A percentile compares a stretch with the other conserved stretches of the same genome.
These are phyloP conservation scores for Drosophila pseudoananassae DNA, from an alignment of 1,140 invertebrate species.

Conservation along the genomic window DNA sequence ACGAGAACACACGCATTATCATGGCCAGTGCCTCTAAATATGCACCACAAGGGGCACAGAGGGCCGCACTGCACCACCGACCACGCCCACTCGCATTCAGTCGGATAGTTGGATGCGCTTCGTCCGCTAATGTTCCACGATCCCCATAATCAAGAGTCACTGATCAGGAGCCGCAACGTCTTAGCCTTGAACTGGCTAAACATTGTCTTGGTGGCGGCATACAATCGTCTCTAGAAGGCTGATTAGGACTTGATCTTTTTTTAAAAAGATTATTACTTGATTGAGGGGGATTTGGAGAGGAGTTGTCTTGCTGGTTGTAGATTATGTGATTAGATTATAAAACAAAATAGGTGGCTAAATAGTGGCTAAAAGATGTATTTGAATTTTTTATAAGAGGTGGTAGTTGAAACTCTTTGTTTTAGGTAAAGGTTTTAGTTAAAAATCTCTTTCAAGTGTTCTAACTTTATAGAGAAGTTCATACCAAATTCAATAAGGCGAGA, in stretches of 20 bases:
- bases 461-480: no score
- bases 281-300: background rate
- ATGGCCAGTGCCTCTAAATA: constrained; percentile 41
- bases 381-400: no score
- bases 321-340: no score
- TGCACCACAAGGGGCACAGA: constrained; percentile 16
- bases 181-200: constrained; percentile 10
- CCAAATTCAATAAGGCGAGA: no score
- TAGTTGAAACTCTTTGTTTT: no score
- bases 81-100: background rate
- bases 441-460: no score
- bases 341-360: no score
- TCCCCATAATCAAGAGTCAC: constrained; percentile 62
- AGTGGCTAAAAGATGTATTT: no score
- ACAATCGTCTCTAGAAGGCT: background rate
- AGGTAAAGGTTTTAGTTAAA: no score
- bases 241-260: background rate
- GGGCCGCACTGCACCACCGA: constrained; percentile 4
- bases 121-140: constrained; percentile 55
- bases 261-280: background rate
- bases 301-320: no score
- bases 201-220: background rate
- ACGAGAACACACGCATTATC: constrained; percentile 44
- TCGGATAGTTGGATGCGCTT: constrained; percentile 13
- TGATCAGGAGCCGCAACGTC: constrained; percentile 41